Percentiles rank a stretch among this genome's conserved stretches.
Conservation (phyloP, 2,888 invertebrate genomes). For the Psylliodes chrysocephalus region DNA sequence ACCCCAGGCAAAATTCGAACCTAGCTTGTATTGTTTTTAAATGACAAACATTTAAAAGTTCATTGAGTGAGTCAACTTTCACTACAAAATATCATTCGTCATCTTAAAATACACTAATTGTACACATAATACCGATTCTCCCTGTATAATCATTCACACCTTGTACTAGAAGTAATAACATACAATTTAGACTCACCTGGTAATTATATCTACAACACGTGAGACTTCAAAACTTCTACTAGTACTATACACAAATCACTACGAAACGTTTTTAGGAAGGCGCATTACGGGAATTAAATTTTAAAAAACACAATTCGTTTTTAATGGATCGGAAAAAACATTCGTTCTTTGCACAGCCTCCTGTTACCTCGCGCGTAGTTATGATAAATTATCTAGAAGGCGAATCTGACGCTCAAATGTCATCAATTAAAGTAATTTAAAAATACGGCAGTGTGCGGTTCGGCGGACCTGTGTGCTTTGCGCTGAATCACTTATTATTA, state of each 20-base stretch:
- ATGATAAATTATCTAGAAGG: conserved; percentile 19
- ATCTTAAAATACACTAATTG: too few species aligned
- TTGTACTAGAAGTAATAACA: conserved; percentile 4
- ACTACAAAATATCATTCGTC: too few species aligned
- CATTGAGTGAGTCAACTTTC: too few species aligned
- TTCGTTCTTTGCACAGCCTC: conserved; percentile 10
- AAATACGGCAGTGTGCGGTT: conserved; percentile 4
- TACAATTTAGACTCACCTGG: conserved; percentile 11
- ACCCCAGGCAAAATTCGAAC: too few species aligned
- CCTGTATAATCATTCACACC: neutral
- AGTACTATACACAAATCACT: conserved; percentile 5
- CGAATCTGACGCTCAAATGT: conserved; percentile 35
- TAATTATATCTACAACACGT: conserved; percentile 10
- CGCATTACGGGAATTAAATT: too few species aligned
- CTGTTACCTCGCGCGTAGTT: conserved; percentile 14
- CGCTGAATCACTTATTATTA: conserved; percentile 25
- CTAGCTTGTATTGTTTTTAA: too few species aligned
- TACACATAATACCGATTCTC: neutral
- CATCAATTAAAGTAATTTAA: conserved; percentile 44
- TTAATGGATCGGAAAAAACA: conserved; percentile 17
- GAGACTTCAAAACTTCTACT: conserved; percentile 9
- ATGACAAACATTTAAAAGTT: too few species aligned
- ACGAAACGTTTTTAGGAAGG: neutral
- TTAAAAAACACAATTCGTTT: neutral
- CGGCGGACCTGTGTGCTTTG: conserved; percentile 34